Percentiles rank a stretch among this genome's conserved stretches.
Conservation (phyloP, 2,797 vertebrate genomes). For the Lutjanus argentimaculatus region DNA sequence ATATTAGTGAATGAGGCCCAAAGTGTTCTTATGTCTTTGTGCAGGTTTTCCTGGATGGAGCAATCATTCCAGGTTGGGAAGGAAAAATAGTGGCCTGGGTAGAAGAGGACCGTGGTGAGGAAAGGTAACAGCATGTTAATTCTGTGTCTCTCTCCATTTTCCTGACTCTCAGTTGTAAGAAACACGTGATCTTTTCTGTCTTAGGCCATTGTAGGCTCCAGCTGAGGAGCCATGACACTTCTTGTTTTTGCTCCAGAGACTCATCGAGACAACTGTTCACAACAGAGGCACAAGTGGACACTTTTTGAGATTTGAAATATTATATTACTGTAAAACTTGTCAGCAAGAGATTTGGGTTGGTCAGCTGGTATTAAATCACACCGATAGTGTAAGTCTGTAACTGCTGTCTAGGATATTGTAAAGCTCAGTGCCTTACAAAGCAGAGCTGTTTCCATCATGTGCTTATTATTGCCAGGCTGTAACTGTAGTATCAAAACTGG, state of each 20-base stretch:
- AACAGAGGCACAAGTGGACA: constrained; percentile 21
- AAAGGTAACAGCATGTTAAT: constrained; percentile 77
- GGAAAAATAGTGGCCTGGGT: constrained; percentile 98
- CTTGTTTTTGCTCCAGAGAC: constrained; percentile 21
- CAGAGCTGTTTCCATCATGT: constrained; percentile 26
- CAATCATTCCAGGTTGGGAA: constrained; percentile 95
- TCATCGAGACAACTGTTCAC: constrained; percentile 15
- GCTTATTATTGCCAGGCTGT: constrained; percentile 19
- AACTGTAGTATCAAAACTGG: constrained; percentile 27
- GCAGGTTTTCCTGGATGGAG: constrained; percentile 95
- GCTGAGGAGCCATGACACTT: neutral
- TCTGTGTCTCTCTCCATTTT: neutral
- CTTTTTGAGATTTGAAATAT: constrained; percentile 15
- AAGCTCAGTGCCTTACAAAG: constrained; percentile 63
- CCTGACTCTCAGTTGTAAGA: neutral
- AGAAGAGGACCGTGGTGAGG: constrained; percentile 92
- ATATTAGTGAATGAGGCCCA: too few relatives aligned
- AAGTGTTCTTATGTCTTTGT: constrained; percentile 2
- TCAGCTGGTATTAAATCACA: constrained; percentile 1
- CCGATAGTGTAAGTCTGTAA: constrained; percentile 15
- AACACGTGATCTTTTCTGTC: constrained; percentile 23
- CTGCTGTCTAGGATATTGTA: constrained; percentile 4
- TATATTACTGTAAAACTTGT: constrained; percentile 27
- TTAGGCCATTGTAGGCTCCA: constrained; percentile 67
- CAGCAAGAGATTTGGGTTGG: constrained; percentile 38